These are phyloP conservation scores for Poecile atricapillus DNA, from an alignment of 2,113 vertebrate genomes.

Conservation along the genomic window DNA sequence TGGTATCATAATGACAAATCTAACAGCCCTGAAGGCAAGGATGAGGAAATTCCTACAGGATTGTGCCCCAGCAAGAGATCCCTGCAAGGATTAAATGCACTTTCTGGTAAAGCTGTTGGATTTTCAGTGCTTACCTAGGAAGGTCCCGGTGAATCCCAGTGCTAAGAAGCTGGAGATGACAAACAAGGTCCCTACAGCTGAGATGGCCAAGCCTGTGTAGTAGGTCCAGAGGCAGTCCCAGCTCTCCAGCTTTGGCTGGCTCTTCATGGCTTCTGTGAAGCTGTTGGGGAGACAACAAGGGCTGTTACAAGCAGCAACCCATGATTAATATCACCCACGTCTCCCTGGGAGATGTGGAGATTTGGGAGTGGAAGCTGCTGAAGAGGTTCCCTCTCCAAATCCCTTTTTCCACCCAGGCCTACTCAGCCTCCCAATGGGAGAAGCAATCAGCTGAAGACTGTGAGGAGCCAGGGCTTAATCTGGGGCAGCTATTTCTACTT, in stretches of 20 bases:
- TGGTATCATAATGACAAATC: not conserved
- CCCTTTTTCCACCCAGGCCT: not conserved
- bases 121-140: constrained; percentile 83
- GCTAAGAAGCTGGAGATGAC: constrained; percentile 91
- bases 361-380: not conserved
- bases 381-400: not conserved
- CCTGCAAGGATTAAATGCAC: not conserved
- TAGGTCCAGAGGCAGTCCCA: constrained; percentile 75
- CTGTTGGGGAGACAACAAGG: constrained; percentile 64
- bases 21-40: not conserved
- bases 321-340: not conserved
- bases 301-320: not conserved
- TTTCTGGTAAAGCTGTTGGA: not conserved
- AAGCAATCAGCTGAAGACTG: not conserved
- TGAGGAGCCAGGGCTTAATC: not conserved
- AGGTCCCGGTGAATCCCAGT: constrained; percentile 91
- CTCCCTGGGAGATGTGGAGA: not conserved
- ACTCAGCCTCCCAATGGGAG: not conserved
- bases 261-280: constrained; percentile 86
- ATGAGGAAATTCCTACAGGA: not conserved
- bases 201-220: constrained; percentile 69
- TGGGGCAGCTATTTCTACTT: not conserved
- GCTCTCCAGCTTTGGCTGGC: constrained; percentile 77
- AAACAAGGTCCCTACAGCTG: constrained; percentile 77
- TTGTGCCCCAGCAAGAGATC: not conserved